These are phyloP conservation scores for Thera britannica DNA, from an alignment of 2,888 invertebrate species.

Conservation along the genomic window DNA sequence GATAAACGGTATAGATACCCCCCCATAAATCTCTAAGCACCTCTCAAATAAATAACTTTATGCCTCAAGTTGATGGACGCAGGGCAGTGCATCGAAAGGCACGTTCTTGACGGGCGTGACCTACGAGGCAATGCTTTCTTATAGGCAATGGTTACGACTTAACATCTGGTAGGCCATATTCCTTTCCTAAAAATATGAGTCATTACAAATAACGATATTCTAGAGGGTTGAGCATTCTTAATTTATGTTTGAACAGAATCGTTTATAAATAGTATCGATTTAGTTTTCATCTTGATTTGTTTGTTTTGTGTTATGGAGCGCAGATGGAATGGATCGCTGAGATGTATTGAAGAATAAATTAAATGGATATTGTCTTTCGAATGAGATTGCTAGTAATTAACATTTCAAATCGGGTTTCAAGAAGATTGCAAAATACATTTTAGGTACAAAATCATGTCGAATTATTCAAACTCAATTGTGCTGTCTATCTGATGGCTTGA, in stretches of 20 bases:
- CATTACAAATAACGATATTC: too few relatives aligned
- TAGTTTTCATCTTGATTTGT: slow-evolving; percentile 20
- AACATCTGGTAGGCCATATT: too few relatives aligned
- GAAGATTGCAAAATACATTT: background rate
- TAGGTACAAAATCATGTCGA: background rate
- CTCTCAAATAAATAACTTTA: too few relatives aligned
- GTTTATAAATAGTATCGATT: slow-evolving; percentile 5
- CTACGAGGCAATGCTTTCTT: too few relatives aligned
- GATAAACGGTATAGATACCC: too few relatives aligned
- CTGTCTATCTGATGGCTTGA: too few relatives aligned
- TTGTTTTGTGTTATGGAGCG: slow-evolving; percentile 17
- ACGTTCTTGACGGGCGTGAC: too few relatives aligned
- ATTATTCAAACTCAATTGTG: background rate
- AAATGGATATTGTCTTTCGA: slow-evolving; percentile 8
- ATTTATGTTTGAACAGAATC: slow-evolving; percentile 15
- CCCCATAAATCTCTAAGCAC: too few relatives aligned
- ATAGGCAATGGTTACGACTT: too few relatives aligned
- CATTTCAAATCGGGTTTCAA: background rate
- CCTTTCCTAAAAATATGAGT: too few relatives aligned
- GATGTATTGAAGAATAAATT: slow-evolving; percentile 14
- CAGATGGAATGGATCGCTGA: slow-evolving; percentile 6
- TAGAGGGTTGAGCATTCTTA: slow-evolving; percentile 1
- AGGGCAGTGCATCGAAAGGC: too few relatives aligned
- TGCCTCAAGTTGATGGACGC: too few relatives aligned
- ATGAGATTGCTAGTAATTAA: slow-evolving; percentile 3